Percentiles rank a stretch among this genome's conserved stretches.
Evolutionary conservation across 1,140 invertebrate species (phyloP).

Genomic region (Drosophila lacertosa): DNA sequence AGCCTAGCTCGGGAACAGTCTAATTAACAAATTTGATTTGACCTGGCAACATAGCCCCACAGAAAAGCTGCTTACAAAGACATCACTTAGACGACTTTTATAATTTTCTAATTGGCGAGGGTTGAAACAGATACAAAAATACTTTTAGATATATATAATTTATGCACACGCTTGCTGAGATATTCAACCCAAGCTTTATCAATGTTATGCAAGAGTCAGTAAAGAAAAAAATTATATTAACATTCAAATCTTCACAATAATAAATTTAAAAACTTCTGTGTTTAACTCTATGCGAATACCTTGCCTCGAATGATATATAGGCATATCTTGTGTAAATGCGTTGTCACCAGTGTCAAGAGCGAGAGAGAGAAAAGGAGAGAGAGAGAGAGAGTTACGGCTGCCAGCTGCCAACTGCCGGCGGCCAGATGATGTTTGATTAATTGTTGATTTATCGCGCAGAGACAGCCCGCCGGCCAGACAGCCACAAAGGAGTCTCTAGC

Average conservation of each 20-base stretch:
- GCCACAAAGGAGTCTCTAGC: conserved; percentile 6
- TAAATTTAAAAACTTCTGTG: neutral
- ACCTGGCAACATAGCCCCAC: conserved; percentile 17
- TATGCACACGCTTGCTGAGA: no score
- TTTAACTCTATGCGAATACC: conserved; percentile 12
- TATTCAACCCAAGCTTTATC: no score
- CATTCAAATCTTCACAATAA: neutral
- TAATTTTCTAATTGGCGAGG: conserved; percentile 24
- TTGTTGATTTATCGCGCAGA: conserved; percentile 72
- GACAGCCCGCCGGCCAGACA: conserved; percentile 26
- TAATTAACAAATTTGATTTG: conserved; percentile 58
- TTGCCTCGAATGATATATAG: conserved; percentile 24
- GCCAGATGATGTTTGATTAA: conserved; percentile 72
- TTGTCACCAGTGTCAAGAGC: conserved; percentile 37
- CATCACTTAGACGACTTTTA: neutral
- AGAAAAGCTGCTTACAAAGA: conserved; percentile 12
- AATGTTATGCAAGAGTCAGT: no score
- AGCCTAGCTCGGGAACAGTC: neutral
- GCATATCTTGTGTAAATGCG: conserved; percentile 4
- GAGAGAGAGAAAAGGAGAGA: no score
- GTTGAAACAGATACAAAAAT: conserved; percentile 20
- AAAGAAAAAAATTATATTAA: no score
- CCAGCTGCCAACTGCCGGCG: conserved; percentile 25
- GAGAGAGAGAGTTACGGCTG: neutral
- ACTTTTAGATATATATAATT: no score